Conservation (phyloP, 2,888 invertebrate genomes). For the Vannuccia rotundouncinata region DNA sequence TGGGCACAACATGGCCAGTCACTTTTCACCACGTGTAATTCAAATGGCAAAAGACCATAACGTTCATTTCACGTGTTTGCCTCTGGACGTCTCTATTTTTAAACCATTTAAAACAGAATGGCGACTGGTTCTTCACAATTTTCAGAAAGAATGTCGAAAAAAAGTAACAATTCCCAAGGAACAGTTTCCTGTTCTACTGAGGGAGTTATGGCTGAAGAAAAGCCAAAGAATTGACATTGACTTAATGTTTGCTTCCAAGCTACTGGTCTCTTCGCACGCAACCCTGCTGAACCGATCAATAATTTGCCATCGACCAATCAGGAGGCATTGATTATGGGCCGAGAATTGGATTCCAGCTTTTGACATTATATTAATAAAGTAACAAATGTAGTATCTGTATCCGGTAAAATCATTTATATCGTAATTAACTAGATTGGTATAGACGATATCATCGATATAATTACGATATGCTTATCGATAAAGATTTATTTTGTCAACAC, state of each 20-base stretch:
- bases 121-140: background rate
- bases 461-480: too few species aligned
- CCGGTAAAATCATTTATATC: too few species aligned
- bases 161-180: constrained; percentile 15
- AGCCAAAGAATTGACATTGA: background rate
- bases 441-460: too few species aligned
- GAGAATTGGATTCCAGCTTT: too few species aligned
- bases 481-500: too few species aligned
- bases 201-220: background rate
- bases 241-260: background rate
- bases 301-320: too few species aligned
- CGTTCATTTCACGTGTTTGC: background rate
- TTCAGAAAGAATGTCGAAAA: constrained; percentile 2
- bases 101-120: constrained; percentile 15
- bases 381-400: too few species aligned
- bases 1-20: background rate
- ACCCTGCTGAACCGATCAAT: background rate
- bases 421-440: too few species aligned
- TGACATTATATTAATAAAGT: too few species aligned
- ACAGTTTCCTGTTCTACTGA: constrained; percentile 25
- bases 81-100: background rate
- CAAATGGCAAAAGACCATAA: background rate
- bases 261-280: background rate
- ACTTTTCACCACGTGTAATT: background rate
- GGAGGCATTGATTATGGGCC: too few species aligned